Conservation (phyloP, 2,888 invertebrate species). For the Schrankia costaestrigalis region DNA sequence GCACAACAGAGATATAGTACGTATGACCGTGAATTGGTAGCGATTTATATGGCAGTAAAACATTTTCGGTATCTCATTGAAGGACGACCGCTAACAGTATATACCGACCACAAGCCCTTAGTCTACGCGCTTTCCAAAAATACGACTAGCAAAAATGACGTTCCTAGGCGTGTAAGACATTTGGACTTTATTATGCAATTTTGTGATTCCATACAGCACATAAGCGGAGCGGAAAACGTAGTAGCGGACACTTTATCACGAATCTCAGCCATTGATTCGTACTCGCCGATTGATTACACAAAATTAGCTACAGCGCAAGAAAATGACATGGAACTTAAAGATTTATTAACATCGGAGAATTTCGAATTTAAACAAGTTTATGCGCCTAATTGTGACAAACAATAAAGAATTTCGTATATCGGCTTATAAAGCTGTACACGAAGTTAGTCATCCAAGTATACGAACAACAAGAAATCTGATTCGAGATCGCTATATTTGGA, state of each 20-base stretch:
- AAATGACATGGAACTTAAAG: not conserved
- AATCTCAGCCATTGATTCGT: not conserved
- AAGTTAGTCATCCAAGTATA: too few relatives aligned
- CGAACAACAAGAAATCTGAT: too few relatives aligned
- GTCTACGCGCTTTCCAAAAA: not conserved
- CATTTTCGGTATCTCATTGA: not conserved
- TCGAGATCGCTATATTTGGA: too few relatives aligned
- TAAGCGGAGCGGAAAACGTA: not conserved
- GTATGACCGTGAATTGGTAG: not conserved
- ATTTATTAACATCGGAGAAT: too few relatives aligned
- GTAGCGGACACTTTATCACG: conserved; percentile 1
- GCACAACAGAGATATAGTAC: not conserved
- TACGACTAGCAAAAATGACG: not conserved
- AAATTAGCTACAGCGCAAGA: not conserved
- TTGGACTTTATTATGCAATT: not conserved
- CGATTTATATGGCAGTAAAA: not conserved
- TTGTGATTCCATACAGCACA: not conserved
- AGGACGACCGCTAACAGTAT: not conserved
- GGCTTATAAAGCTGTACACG: too few relatives aligned
- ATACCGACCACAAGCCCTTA: conserved; percentile 3
- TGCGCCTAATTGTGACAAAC: too few relatives aligned
- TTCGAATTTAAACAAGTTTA: too few relatives aligned
- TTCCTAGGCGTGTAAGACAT: not conserved
- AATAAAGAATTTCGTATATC: too few relatives aligned
- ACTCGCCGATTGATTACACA: not conserved